These are phyloP conservation scores for Stichopus horrens DNA, from an alignment of 53 echinoderm and acorn worm species.

Conservation along the genomic window DNA sequence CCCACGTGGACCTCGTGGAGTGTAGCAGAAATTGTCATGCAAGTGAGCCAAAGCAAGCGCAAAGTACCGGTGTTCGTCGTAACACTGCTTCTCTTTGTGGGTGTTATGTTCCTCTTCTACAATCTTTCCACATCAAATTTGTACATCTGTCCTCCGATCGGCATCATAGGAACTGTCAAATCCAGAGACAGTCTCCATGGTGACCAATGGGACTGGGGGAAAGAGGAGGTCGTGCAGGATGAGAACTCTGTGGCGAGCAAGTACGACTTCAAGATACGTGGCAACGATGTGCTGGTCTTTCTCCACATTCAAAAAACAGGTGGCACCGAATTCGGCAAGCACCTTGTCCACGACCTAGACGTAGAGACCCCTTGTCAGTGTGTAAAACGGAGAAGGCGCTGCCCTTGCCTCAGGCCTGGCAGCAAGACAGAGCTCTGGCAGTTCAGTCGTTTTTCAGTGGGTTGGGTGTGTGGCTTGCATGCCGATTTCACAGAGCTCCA, in stretches of 20 bases:
- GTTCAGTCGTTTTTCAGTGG: slow-evolving; percentile 79
- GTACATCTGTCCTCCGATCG: slow-evolving; percentile 41
- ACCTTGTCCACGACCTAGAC: slow-evolving; percentile 70
- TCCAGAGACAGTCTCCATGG: background rate
- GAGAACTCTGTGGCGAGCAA: slow-evolving; percentile 9
- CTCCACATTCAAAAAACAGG: slow-evolving; percentile 99
- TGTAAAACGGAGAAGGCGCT: slow-evolving; percentile 47
- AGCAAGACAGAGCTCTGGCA: slow-evolving; percentile 69
- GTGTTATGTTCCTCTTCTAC: slow-evolving; percentile 37
- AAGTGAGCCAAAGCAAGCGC: slow-evolving; percentile 31
- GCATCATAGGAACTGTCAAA: slow-evolving; percentile 4
- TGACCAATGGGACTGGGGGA: slow-evolving; percentile 24
- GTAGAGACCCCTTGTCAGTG: slow-evolving; percentile 73
- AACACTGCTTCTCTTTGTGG: slow-evolving; percentile 26
- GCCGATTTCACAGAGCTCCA: slow-evolving; percentile 94
- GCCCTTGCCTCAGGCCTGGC: slow-evolving; percentile 72
- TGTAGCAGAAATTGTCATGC: slow-evolving; percentile 28
- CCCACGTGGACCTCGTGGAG: background rate
- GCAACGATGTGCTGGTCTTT: slow-evolving; percentile 86
- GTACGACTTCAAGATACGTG: slow-evolving; percentile 41
- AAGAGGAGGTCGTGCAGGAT: background rate
- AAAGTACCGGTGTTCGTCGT: slow-evolving; percentile 23
- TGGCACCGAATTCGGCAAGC: slow-evolving; percentile 81
- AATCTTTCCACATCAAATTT: slow-evolving; percentile 42
- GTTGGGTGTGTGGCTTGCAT: slow-evolving; percentile 93